Conservation (phyloP, 2,113 vertebrate species). For the Sarotherodon lohbergeri region DNA sequence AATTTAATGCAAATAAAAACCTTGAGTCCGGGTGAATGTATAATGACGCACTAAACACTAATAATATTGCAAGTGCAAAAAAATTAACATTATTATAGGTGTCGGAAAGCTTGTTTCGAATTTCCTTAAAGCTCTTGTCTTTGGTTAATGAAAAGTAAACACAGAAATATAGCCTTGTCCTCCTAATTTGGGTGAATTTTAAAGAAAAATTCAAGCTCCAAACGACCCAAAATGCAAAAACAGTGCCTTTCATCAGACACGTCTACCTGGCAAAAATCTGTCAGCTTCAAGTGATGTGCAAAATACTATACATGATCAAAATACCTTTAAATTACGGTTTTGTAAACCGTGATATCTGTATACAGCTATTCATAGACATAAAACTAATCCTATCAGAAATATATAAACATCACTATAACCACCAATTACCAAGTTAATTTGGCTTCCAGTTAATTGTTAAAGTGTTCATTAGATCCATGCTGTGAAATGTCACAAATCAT, state of each 20-base stretch:
- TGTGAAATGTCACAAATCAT: background rate
- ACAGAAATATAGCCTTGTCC: background rate
- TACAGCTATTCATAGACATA: background rate
- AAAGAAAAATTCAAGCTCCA: background rate
- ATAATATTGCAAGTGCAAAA: background rate
- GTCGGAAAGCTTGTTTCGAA: background rate
- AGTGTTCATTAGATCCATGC: background rate
- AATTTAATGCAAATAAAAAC: background rate
- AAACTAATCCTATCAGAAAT: background rate
- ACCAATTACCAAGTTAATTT: background rate
- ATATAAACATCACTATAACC: background rate
- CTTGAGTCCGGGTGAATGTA: fast-evolving
- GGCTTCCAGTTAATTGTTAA: background rate
- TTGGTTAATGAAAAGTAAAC: background rate
- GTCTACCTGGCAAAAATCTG: background rate
- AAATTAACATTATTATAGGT: background rate
- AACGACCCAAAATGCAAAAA: background rate
- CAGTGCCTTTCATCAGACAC: background rate
- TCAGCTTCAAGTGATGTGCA: background rate
- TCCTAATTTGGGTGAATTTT: background rate
- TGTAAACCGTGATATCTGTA: background rate
- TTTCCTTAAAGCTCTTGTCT: background rate
- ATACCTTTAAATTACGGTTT: background rate
- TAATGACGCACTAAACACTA: background rate
- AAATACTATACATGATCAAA: background rate